These are phyloP conservation scores for Cantharis rustica DNA, from an alignment of 2,888 invertebrate species.

Conservation along the genomic window DNA sequence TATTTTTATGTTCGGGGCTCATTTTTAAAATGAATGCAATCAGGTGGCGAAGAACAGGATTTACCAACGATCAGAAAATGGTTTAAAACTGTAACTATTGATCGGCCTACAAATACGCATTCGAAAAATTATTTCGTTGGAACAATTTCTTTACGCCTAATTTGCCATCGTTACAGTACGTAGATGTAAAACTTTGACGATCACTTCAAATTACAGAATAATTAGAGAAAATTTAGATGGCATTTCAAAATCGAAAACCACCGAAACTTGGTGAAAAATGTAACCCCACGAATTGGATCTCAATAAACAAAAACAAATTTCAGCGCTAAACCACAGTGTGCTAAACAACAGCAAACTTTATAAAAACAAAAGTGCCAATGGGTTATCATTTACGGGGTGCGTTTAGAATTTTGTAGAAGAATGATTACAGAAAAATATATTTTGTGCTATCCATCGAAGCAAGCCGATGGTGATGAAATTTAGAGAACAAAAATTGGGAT, in stretches of 20 bases:
- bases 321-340: slow-evolving; percentile 8
- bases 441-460: neutral
- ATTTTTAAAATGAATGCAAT: neutral
- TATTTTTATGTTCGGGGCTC: neutral
- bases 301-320: slow-evolving; percentile 15
- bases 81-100: neutral
- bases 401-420: neutral
- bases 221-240: neutral
- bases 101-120: neutral
- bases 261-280: neutral
- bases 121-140: neutral
- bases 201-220: neutral
- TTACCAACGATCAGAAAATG: neutral
- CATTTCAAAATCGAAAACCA: neutral
- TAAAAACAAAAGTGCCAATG: neutral
- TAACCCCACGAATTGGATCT: neutral
- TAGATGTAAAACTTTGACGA: neutral
- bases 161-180: neutral
- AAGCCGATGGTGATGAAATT: neutral
- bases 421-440: neutral
- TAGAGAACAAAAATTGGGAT: neutral
- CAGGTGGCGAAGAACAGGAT: neutral
- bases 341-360: neutral
- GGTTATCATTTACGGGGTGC: neutral
- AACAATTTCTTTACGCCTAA: neutral